Conservation (phyloP, 2,888 invertebrate species). For the Lapara coniferarum region DNA sequence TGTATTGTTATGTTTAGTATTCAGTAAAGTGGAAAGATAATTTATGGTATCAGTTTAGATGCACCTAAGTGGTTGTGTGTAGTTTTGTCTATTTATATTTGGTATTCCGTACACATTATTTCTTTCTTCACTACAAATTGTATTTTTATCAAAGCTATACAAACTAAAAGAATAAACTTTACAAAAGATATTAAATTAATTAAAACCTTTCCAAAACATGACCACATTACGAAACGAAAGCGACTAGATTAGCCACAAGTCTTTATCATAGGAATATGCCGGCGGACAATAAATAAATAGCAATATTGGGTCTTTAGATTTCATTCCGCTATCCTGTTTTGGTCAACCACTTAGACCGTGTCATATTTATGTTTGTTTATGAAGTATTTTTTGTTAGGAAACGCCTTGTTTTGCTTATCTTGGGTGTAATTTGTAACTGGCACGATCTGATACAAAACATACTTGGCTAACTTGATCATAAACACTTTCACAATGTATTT, state of each 20-base stretch:
- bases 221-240: conserved; percentile 19
- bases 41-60: not conserved
- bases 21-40: not conserved
- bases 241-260: conserved; percentile 21
- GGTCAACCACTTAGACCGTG: conserved; percentile 40
- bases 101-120: not conserved
- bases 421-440: conserved; percentile 12
- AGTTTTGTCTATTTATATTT: not conserved
- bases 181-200: not conserved
- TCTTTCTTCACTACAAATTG: not conserved
- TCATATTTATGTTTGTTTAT: conserved; percentile 26
- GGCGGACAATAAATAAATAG: conserved; percentile 28
- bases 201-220: conserved; percentile 7
- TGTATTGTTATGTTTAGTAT: not conserved
- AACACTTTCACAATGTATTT: conserved; percentile 20
- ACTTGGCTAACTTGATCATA: conserved; percentile 19
- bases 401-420: conserved; percentile 18
- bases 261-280: conserved; percentile 15
- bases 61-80: not conserved
- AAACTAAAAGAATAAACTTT: not conserved
- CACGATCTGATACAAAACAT: conserved; percentile 15
- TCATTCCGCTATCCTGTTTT: conserved; percentile 59
- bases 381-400: conserved; percentile 3
- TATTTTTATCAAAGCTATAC: not conserved
- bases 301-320: conserved; percentile 56